These are phyloP conservation scores for Erpornis zantholeuca DNA, from an alignment of 2,113 vertebrate species.

Conservation along the genomic window DNA sequence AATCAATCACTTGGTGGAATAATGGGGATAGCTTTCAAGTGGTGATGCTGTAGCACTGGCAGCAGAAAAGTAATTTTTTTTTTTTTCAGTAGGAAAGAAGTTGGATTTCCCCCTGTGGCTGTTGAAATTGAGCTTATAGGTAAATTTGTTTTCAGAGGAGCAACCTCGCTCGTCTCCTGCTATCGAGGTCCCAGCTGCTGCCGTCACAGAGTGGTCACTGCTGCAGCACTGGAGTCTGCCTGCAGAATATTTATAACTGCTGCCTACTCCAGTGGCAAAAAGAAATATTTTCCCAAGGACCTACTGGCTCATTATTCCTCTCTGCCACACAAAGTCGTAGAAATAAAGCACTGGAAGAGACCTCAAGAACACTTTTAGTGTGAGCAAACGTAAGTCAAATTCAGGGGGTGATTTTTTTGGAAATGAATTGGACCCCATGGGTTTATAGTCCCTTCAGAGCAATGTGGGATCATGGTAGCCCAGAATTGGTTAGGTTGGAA, in stretches of 20 bases:
- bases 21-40: background rate
- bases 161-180: background rate
- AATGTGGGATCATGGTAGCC: background rate
- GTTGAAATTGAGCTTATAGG: background rate
- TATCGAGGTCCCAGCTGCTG: background rate
- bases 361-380: accelerated
- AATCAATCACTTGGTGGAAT: background rate
- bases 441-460: background rate
- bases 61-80: background rate
- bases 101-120: background rate
- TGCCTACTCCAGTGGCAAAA: background rate
- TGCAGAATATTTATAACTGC: background rate
- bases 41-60: background rate
- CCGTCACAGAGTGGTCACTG: background rate
- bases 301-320: background rate
- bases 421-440: background rate
- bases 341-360: background rate
- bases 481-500: background rate
- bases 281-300: background rate
- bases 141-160: background rate
- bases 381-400: background rate
- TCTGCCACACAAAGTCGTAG: background rate
- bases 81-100: background rate
- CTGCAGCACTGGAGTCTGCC: background rate
- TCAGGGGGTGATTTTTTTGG: background rate